Percentiles rank a stretch among this genome's conserved stretches.
phyloP scores from a whole-genome alignment of 2,888 invertebrate species.

The Allolobophora icterica region DNA sequence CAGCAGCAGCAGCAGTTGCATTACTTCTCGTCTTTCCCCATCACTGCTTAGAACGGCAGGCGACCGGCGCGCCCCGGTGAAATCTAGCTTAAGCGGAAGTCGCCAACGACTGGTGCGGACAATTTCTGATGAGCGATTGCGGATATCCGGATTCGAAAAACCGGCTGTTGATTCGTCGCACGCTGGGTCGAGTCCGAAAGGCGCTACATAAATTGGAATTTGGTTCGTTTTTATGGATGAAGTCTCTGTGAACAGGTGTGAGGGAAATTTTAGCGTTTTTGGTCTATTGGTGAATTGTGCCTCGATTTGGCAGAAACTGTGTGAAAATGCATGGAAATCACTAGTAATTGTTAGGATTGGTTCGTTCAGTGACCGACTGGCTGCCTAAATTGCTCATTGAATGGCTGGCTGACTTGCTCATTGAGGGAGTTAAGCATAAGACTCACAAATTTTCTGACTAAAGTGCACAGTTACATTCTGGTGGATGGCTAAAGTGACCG shows the following conservation, averaged over 20 bases:
- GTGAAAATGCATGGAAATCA: too few species aligned
- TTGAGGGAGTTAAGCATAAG: neutral
- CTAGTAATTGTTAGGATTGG: too few species aligned
- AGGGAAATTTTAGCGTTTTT: neutral
- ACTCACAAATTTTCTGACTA: neutral
- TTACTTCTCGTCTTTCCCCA: conserved; percentile 17
- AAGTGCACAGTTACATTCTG: neutral
- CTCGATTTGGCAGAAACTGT: too few species aligned
- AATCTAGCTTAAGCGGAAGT: neutral
- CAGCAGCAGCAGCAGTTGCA: neutral
- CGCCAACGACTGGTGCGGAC: neutral
- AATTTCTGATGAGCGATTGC: neutral
- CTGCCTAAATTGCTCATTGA: too few species aligned
- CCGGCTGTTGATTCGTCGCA: neutral
- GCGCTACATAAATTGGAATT: neutral
- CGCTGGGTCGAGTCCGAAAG: neutral
- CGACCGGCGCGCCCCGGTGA: neutral
- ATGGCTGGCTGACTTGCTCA: too few species aligned
- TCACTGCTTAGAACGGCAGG: neutral
- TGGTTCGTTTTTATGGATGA: neutral
- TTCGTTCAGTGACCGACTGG: too few species aligned
- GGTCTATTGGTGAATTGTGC: neutral
- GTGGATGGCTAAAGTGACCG: neutral
- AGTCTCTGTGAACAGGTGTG: neutral
- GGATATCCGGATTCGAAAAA: neutral